Percentiles rank a stretch among this genome's conserved stretches.
phyloP scores from a whole-genome alignment of 2,888 invertebrate genomes.

The Pristionchus arcanus region DNA sequence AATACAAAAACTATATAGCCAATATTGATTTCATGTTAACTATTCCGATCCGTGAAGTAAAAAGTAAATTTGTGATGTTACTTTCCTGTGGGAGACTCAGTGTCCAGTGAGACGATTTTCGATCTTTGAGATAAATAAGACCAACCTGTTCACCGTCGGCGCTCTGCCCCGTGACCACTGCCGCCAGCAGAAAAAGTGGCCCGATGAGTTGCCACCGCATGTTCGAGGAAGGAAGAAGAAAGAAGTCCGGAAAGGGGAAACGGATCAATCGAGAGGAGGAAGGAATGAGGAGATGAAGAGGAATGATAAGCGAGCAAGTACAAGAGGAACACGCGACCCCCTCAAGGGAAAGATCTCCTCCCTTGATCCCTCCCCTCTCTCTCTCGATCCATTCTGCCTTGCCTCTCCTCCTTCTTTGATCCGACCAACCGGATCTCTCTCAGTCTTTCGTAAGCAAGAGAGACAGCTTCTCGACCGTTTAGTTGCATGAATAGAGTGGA shows the following conservation, averaged over 20 bases:
- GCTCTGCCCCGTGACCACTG: not conserved
- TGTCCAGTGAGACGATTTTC: too few relatives aligned
- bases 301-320: not conserved
- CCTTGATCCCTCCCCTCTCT: slow-evolving; percentile 12
- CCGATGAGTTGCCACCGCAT: slow-evolving; percentile 46
- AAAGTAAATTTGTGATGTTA: too few relatives aligned
- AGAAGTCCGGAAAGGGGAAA: not conserved
- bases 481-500: slow-evolving; percentile 39
- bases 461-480: slow-evolving; percentile 37
- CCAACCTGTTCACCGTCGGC: slow-evolving; percentile 47
- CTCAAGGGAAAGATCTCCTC: slow-evolving; percentile 26
- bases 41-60: too few relatives aligned
- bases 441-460: slow-evolving; percentile 35
- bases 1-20: too few relatives aligned
- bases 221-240: not conserved
- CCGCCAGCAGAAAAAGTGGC: slow-evolving; percentile 26
- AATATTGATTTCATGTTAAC: too few relatives aligned
- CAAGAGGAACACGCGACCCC: not conserved
- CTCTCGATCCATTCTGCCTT: slow-evolving; percentile 17
- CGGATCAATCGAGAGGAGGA: not conserved
- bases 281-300: not conserved
- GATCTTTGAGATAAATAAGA: too few relatives aligned
- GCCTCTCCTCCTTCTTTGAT: slow-evolving; percentile 8
- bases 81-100: too few relatives aligned
- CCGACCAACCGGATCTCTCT: slow-evolving; percentile 42